These are phyloP conservation scores for Meiosimyza platycephala DNA, from an alignment of 2,888 invertebrate species.

Conservation along the genomic window DNA sequence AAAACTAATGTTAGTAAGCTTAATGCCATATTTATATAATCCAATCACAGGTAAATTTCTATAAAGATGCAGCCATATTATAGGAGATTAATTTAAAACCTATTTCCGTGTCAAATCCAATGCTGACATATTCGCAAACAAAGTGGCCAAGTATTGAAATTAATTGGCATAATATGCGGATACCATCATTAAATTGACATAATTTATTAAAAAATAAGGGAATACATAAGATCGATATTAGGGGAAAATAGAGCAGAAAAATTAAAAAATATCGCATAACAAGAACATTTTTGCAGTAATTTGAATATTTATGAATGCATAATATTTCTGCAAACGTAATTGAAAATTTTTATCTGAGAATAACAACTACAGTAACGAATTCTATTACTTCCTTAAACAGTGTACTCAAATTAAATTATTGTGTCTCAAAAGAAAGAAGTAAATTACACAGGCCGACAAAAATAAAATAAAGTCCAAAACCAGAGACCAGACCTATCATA, in stretches of 20 bases:
- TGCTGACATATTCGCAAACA: constrained; percentile 92
- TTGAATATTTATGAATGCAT: no score
- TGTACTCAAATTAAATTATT: constrained; percentile 25
- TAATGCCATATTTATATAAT: no score
- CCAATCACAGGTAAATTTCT: constrained; percentile 74
- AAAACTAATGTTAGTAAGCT: no score
- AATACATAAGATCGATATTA: constrained; percentile 26
- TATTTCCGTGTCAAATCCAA: constrained; percentile 84
- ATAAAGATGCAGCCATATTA: constrained; percentile 83
- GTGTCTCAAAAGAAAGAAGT: constrained; percentile 12
- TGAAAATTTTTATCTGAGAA: constrained; percentile 37
- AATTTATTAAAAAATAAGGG: constrained; percentile 28
- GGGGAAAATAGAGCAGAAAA: constrained; percentile 19
- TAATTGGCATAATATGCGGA: constrained; percentile 83
- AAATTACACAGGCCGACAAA: no score
- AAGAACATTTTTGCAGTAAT: background rate
- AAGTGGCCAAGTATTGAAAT: constrained; percentile 97
- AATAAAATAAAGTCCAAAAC: no score
- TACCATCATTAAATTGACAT: constrained; percentile 82
- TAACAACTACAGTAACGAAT: background rate
- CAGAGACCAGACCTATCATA: no score
- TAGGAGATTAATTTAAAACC: constrained; percentile 88
- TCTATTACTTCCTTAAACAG: constrained; percentile 20
- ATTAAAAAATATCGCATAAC: constrained; percentile 15
- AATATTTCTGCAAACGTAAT: constrained; percentile 10